Percentiles rank a stretch among this genome's conserved stretches.
phyloP scores from a whole-genome alignment of 2,888 invertebrate species.

The Didymodactylos carnosus region DNA sequence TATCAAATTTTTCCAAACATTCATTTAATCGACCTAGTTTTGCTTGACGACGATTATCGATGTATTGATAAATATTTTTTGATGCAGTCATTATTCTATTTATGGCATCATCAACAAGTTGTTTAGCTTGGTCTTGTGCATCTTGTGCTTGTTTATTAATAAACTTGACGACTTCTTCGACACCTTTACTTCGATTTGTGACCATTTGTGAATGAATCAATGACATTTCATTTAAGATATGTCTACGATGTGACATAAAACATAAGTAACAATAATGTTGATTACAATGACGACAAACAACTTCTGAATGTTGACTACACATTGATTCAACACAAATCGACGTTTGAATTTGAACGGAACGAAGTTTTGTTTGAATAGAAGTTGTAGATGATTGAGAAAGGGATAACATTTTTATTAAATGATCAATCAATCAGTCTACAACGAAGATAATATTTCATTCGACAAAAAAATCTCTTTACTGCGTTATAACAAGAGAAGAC shows the following conservation, averaged over 20 bases:
- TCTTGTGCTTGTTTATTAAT: neutral
- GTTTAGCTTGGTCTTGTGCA: neutral
- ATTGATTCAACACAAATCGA: neutral
- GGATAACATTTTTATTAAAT: too few species aligned
- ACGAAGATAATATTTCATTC: too few species aligned
- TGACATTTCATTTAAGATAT: neutral
- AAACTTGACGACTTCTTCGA: neutral
- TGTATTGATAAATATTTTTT: neutral
- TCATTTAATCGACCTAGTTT: neutral
- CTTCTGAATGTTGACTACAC: neutral
- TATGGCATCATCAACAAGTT: neutral
- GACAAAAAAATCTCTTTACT: neutral
- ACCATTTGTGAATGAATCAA: neutral
- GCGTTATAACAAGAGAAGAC: too few species aligned
- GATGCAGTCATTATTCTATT: neutral
- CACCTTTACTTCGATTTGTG: neutral
- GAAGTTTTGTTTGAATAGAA: neutral
- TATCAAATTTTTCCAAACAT: neutral
- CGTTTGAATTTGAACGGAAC: neutral
- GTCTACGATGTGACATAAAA: neutral
- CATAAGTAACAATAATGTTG: neutral
- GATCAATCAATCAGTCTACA: too few species aligned
- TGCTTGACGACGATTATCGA: neutral
- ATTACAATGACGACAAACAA: neutral
- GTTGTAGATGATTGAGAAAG: too few species aligned